Evolutionary conservation across 2,797 vertebrate genomes (phyloP).

Genomic region (Lepus townsendii): DNA sequence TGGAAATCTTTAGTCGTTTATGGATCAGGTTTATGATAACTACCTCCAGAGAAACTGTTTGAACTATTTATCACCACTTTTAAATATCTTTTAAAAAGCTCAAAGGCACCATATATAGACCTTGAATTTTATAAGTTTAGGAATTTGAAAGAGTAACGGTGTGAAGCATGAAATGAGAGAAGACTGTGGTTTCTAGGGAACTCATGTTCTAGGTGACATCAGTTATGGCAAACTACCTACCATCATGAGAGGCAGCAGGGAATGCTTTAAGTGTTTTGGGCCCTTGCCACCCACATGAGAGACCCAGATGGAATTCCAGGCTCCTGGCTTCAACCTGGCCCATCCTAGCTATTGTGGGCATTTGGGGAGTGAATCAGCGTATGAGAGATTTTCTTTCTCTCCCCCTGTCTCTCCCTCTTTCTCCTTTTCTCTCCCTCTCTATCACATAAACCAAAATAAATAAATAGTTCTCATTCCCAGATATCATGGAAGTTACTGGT

Average conservation of each 20-base stretch:
- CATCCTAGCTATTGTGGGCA: no score
- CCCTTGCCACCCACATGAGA: no score
- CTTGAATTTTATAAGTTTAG: not conserved
- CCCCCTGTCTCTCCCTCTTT: no score
- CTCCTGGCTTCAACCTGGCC: no score
- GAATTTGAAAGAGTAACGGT: constrained; percentile 8
- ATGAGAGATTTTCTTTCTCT: no score
- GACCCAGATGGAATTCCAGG: no score
- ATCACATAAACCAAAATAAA: no score
- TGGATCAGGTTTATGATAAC: not conserved
- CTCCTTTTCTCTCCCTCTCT: no score
- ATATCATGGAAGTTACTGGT: not conserved
- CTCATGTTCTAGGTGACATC: not conserved
- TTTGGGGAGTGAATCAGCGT: no score
- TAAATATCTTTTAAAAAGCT: not conserved
- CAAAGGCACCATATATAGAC: not conserved
- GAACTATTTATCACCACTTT: not conserved
- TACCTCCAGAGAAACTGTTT: constrained; percentile 18
- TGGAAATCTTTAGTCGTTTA: not conserved
- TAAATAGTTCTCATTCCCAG: not conserved
- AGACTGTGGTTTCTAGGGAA: not conserved
- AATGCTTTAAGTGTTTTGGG: no score
- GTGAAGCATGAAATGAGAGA: not conserved
- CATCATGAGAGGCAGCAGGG: no score
- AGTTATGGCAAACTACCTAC: not conserved